Evolutionary conservation across 1,140 invertebrate species (phyloP), one percentile per base, ranked within the genome.

Genomic region (Phymorhynchus buccinoides): DNA sequence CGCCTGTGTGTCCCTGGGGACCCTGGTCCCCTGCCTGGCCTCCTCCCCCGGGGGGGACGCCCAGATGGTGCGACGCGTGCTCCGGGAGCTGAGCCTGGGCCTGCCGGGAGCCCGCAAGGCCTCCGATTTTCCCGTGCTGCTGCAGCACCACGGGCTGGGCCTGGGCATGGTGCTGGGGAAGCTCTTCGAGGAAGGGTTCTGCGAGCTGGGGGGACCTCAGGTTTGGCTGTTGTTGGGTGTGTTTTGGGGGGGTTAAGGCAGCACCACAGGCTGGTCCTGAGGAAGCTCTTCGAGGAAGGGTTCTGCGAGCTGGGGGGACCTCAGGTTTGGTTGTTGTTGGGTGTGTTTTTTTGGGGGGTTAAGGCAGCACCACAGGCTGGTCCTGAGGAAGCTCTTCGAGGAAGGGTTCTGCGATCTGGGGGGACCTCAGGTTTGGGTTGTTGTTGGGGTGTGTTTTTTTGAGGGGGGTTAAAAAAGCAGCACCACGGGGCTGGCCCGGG

Each of bases 141-240:
- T 86, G 14, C 87, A 87, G 30, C 85, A 89, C 66, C 73, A 85
- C 84, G 87, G 89, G 22, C 86, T 88, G 30, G 88, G 86, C 41
- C 86, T 90, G 9, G 90, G 90, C 30, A 86, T 88, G 52, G 42
- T 90, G 41, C 73, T 90, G 14, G 85, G 85, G 0, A 83, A 85
- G n/a, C 86, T 90, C n/a, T 87, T 89, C 62, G 81, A 88, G 77
- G 89, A 88, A 80, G 88, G 88, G 41, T 90, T 90, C 56, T 83
- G 85, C 66, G 88, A 91, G 30, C 81, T 90, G 16, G 85, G 84
- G n/a, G 90, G 89, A 56, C 83, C 84, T 7, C 89, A 90, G 86
- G 90, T 90, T 71, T 77, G 77, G 44, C 0, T 18, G 18, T 39
- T 71, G 48, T 7, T 12, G n/a, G 3, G 30, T 41, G 75, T 41